phyloP scores from a whole-genome alignment of 2,888 invertebrate genomes.

The Seira ritae region DNA sequence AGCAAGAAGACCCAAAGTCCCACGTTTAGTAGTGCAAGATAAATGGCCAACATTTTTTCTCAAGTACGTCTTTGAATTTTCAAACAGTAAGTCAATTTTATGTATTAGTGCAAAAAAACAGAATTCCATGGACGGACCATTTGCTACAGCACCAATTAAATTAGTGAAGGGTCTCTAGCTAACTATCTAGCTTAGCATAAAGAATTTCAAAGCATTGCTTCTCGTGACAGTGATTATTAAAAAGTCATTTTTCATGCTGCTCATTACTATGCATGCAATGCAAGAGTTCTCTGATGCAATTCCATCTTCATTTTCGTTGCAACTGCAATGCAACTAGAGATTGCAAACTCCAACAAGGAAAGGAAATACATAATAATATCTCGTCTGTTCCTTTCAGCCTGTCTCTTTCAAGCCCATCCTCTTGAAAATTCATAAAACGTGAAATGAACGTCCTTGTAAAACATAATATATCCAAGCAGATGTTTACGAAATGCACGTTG shows the following conservation, averaged over 20 bases:
- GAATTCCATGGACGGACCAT: neutral
- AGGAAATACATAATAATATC: neutral
- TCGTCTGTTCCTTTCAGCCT: neutral
- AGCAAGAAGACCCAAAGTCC: too few species aligned
- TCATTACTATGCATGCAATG: neutral
- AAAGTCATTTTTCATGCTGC: slow-evolving; percentile 9
- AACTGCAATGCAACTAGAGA: neutral
- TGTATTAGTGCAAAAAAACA: neutral
- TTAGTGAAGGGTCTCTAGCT: slow-evolving; percentile 3
- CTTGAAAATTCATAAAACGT: neutral
- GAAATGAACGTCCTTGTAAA: neutral
- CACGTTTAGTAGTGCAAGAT: too few species aligned
- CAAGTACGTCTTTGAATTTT: neutral
- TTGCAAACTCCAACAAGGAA: neutral
- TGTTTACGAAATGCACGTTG: neutral
- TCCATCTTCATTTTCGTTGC: too few species aligned
- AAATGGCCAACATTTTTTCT: too few species aligned
- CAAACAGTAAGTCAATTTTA: too few species aligned
- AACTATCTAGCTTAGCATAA: slow-evolving; percentile 3
- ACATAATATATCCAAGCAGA: neutral
- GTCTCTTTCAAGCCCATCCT: neutral
- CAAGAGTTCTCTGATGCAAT: neutral
- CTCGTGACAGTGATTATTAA: slow-evolving; percentile 7
- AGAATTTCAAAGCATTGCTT: neutral
- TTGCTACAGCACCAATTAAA: slow-evolving; percentile 3